Base-by-base conservation (phyloP, 2,888 invertebrate species). In the Osedax frankpressi region DNA sequence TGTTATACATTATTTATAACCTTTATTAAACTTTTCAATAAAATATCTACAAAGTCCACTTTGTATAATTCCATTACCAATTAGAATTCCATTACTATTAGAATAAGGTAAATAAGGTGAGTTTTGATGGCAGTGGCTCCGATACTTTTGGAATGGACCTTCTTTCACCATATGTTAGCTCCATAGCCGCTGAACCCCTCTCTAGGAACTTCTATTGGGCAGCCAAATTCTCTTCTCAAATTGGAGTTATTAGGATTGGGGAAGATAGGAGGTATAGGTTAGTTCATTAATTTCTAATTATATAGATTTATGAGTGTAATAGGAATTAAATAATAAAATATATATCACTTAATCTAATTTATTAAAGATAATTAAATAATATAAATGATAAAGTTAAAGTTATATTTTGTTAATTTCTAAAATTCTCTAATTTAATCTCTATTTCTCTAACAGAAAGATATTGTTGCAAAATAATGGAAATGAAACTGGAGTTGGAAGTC, bases 161-260 rank as follows among this genome's bases (percentile, higher is more conserved):
- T 24, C 78, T 79, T 71, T 73, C 94, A 6, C 94, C 95, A 0
- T 90, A 93, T 0, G 92, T 95, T 0, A 91, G 92, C 44, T 89
- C 92, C 0, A 89, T 98, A 62, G 95, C 96, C 0, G 92, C 95
- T 81, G 97, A 98, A 83, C 97, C 97, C 96, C 87, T 96, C 27
- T 95, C 96, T 2, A 87, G 94, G 73, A 98, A 97, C 86, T 84
- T 98, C 44, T 96, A 91, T 83, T 90, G 96, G 83, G 94, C 93
- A 28, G 96, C 95, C 81, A 89, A 14, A 3, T 29, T 14, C 2
- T 70, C 73, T 2, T 69, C 73, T 44, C 44, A 44, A 19, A 44
- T 44, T 44, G 44, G 44, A 19, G 44, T 44, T 19, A 19, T 44
- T 11, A 6, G 44, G 44, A 6, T 44, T 19, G 19, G 44, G 6